Percentiles rank a stretch among this genome's conserved stretches.
phyloP scores from a whole-genome alignment of 35 echinoderm and acorn worm genomes.

The Ptychodera flava region DNA sequence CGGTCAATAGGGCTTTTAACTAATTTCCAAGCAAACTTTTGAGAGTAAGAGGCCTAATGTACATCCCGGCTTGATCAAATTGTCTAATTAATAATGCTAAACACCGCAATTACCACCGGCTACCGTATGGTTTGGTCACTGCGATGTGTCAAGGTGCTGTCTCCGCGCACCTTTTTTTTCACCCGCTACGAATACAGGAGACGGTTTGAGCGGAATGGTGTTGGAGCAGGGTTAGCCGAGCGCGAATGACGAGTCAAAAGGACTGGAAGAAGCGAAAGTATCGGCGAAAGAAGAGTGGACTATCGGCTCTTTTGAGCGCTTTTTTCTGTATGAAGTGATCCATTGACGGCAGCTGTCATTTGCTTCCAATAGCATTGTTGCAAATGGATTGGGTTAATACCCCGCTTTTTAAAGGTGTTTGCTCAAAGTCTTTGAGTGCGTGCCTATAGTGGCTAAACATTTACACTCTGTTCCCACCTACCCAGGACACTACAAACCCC shows the following conservation, averaged over 20 bases:
- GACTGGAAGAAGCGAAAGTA: no score
- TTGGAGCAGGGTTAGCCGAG: no score
- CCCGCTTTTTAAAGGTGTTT: background rate
- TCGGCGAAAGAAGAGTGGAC: no score
- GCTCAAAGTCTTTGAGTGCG: background rate
- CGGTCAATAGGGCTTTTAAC: constrained; percentile 22
- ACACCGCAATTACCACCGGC: background rate
- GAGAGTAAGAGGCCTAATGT: background rate
- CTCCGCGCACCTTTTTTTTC: no score
- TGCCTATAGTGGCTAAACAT: background rate
- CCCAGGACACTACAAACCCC: background rate
- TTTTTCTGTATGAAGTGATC: background rate
- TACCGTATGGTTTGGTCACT: background rate
- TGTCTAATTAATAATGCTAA: background rate
- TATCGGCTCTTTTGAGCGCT: background rate
- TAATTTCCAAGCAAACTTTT: constrained; percentile 9
- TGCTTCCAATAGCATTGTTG: background rate
- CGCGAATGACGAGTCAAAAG: no score
- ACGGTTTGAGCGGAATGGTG: no score
- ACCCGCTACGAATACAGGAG: no score
- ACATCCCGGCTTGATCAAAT: background rate
- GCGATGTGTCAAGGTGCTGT: no score
- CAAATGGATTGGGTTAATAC: background rate
- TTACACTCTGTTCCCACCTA: background rate
- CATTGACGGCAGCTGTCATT: background rate